phyloP scores from a whole-genome alignment of 2,888 invertebrate species.

The Digitonthophagus gazella region DNA sequence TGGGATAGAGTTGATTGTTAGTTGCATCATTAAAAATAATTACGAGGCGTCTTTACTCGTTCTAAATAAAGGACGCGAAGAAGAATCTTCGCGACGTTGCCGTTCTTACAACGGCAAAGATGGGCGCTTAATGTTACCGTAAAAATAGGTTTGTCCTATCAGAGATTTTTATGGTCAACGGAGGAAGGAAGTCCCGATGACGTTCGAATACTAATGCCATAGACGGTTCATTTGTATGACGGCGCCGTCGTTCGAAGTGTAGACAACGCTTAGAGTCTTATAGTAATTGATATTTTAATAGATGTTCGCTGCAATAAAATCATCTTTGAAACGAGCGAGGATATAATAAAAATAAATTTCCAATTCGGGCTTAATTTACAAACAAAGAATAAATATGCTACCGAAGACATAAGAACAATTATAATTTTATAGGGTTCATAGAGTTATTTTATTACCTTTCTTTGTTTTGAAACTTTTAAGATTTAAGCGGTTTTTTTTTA shows the following conservation, averaged over 20 bases:
- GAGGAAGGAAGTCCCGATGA: slow-evolving; percentile 21
- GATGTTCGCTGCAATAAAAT: background rate
- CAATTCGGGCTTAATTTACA: background rate
- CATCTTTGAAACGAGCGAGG: background rate
- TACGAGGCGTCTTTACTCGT: background rate
- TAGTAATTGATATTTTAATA: slow-evolving; percentile 13
- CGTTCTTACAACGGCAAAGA: too few species aligned
- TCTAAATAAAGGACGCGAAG: slow-evolving; percentile 3
- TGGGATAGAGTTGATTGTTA: background rate
- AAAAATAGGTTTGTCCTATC: background rate
- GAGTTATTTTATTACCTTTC: too few species aligned
- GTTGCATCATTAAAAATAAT: slow-evolving; percentile 24
- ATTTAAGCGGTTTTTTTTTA: too few species aligned
- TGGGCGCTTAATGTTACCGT: background rate
- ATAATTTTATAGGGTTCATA: too few species aligned
- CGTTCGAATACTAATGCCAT: slow-evolving; percentile 19
- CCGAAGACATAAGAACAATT: too few species aligned
- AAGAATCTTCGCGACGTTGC: background rate
- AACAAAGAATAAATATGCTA: too few species aligned
- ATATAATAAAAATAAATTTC: background rate
- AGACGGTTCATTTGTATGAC: slow-evolving; percentile 8
- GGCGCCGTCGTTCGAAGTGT: background rate
- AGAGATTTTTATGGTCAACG: slow-evolving; percentile 11
- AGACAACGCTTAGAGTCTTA: slow-evolving; percentile 10
- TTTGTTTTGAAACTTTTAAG: too few species aligned